A percentile compares a stretch with the other conserved stretches of the same genome.
phyloP scores from a whole-genome alignment of 2,888 invertebrate species.

The Kuschelorhynchus macadamiae region DNA sequence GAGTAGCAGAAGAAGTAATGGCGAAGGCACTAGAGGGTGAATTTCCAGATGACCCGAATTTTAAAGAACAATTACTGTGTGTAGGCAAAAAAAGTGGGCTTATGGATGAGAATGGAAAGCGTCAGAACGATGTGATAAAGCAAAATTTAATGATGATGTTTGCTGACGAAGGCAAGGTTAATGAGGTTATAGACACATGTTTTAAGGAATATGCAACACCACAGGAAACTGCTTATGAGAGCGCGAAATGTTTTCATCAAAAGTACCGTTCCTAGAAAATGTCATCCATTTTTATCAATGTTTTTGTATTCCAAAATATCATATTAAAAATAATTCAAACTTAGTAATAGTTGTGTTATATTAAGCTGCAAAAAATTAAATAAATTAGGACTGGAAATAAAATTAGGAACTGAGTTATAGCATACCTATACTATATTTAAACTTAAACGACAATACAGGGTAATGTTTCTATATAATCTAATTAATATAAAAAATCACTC shows the following conservation, averaged over 20 bases:
- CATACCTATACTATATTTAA: too few species aligned
- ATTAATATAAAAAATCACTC: too few species aligned
- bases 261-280: too few species aligned
- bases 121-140: slow-evolving; percentile 64
- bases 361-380: too few species aligned
- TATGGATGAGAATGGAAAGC: slow-evolving; percentile 64
- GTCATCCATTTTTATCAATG: too few species aligned
- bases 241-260: slow-evolving; percentile 69
- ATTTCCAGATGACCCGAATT: slow-evolving; percentile 68
- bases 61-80: slow-evolving; percentile 70
- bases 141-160: slow-evolving; percentile 67
- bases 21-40: slow-evolving; percentile 68
- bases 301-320: too few species aligned
- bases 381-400: too few species aligned
- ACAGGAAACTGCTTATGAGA: slow-evolving; percentile 68
- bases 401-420: too few species aligned
- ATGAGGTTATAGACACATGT: slow-evolving; percentile 51
- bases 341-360: too few species aligned
- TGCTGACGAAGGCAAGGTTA: slow-evolving; percentile 66
- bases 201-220: slow-evolving; percentile 51
- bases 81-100: slow-evolving; percentile 70
- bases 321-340: too few species aligned
- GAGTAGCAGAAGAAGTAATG: slow-evolving; percentile 61
- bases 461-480: too few species aligned
- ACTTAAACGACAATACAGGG: too few species aligned